A percentile compares a stretch with the other conserved stretches of the same genome.
Conservation (phyloP, 2,797 vertebrate genomes). For the Ctenosaura bakeri region DNA sequence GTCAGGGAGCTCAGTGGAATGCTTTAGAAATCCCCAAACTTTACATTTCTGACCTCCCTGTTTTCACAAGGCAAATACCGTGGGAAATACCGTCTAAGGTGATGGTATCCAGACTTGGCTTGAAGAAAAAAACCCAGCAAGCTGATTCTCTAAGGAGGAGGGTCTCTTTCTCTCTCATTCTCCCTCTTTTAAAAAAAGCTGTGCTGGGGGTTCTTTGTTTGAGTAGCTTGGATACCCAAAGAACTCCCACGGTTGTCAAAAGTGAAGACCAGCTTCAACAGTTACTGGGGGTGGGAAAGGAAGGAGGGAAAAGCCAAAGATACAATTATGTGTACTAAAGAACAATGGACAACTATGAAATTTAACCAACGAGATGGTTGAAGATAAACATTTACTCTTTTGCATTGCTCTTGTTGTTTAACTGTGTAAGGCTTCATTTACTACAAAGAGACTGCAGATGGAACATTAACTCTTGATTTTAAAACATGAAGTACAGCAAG, state of each 20-base stretch:
- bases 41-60: slow-evolving; percentile 61
- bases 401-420: background rate
- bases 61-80: slow-evolving; percentile 50
- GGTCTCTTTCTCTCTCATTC: background rate
- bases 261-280: slow-evolving; percentile 61
- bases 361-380: background rate
- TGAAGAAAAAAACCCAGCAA: slow-evolving; percentile 37
- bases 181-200: slow-evolving; percentile 25
- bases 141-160: slow-evolving; percentile 63
- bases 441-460: too few species aligned
- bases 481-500: background rate
- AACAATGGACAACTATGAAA: slow-evolving; percentile 1
- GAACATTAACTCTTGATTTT: background rate
- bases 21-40: slow-evolving; percentile 57
- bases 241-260: slow-evolving; percentile 77
- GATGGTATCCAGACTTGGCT: slow-evolving; percentile 53
- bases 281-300: slow-evolving; percentile 25
- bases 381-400: background rate
- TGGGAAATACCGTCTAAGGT: slow-evolving; percentile 54
- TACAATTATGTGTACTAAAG: background rate
- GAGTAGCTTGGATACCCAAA: slow-evolving; percentile 72
- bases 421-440: background rate
- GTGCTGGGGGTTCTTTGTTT: slow-evolving; percentile 75
- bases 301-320: background rate
- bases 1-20: background rate